phyloP scores from a whole-genome alignment of 2,888 invertebrate genomes.

The Tiliacea citrago region DNA sequence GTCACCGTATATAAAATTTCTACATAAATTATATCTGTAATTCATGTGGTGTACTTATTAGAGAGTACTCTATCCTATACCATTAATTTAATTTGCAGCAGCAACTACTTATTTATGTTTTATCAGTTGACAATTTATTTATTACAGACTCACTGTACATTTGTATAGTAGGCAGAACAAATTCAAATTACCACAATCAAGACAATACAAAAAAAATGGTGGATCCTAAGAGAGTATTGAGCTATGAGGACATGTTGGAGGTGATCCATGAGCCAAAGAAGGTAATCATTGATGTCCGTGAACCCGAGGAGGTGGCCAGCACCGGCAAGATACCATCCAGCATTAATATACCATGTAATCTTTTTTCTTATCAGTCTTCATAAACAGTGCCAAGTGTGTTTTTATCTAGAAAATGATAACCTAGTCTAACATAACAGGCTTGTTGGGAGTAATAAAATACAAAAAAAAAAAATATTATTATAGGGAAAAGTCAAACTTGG shows the following conservation, averaged over 20 bases:
- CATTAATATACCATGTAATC: slow-evolving; percentile 94
- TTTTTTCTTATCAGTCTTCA: not conserved
- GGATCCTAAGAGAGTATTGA: slow-evolving; percentile 81
- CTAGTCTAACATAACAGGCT: not conserved
- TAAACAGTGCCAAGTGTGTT: not conserved
- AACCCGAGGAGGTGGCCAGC: slow-evolving; percentile 92
- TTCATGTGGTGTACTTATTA: not conserved
- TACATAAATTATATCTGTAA: too few species aligned
- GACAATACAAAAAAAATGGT: slow-evolving; percentile 74
- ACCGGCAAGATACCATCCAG: slow-evolving; percentile 94
- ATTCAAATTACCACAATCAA: slow-evolving; percentile 50
- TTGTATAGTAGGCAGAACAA: slow-evolving; percentile 24
- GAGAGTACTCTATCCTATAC: too few species aligned
- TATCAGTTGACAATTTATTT: slow-evolving; percentile 16
- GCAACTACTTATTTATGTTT: not conserved
- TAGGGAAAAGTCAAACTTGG: too few species aligned
- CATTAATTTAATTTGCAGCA: not conserved
- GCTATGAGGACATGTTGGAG: slow-evolving; percentile 85
- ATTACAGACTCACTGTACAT: slow-evolving; percentile 38
- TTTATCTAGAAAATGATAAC: not conserved
- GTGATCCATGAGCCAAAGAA: slow-evolving; percentile 84
- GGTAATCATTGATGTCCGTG: slow-evolving; percentile 94
- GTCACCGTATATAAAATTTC: too few species aligned
- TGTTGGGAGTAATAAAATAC: not conserved
- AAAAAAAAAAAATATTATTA: too few species aligned